Conservation (phyloP, 2,888 invertebrate species). For the Troides helena region DNA sequence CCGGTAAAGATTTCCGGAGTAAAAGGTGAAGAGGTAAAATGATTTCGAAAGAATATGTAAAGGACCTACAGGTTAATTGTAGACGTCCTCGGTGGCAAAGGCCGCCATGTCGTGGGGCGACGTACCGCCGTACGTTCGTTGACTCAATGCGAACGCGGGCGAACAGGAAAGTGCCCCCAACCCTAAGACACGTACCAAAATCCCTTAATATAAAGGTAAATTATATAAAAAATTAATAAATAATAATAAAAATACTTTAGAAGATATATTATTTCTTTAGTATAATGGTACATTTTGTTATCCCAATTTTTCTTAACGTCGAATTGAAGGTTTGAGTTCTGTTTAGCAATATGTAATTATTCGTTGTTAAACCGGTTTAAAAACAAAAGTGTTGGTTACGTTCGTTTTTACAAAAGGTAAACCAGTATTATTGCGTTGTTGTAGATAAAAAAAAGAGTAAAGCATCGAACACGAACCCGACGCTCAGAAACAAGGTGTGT, state of each 20-base stretch:
- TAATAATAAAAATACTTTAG: neutral
- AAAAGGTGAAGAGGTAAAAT: neutral
- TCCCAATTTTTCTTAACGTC: conserved; percentile 16
- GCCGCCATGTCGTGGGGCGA: conserved; percentile 6
- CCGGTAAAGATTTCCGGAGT: neutral
- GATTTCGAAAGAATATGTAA: conserved; percentile 15
- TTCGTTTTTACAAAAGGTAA: conserved; percentile 30
- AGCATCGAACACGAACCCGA: conserved; percentile 46
- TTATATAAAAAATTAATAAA: neutral
- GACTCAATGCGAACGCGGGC: conserved; percentile 10
- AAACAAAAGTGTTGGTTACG: conserved; percentile 26
- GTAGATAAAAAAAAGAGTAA: conserved; percentile 24
- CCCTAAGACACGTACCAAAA: neutral
- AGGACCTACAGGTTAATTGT: conserved; percentile 27
- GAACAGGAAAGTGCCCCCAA: neutral
- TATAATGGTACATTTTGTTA: neutral
- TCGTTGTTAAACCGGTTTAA: conserved; percentile 23
- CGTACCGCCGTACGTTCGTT: conserved; percentile 18
- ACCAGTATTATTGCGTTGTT: conserved; percentile 30
- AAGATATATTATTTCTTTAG: neutral
- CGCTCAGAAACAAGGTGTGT: conserved; percentile 62
- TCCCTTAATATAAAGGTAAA: neutral
- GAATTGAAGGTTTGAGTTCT: conserved; percentile 16
- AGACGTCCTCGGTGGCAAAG: conserved; percentile 27
- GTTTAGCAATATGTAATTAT: conserved; percentile 10